Percentiles rank a stretch among this genome's conserved stretches.
Conservation (phyloP, 2,113 vertebrate species). For the Perognathus longimembris region DNA sequence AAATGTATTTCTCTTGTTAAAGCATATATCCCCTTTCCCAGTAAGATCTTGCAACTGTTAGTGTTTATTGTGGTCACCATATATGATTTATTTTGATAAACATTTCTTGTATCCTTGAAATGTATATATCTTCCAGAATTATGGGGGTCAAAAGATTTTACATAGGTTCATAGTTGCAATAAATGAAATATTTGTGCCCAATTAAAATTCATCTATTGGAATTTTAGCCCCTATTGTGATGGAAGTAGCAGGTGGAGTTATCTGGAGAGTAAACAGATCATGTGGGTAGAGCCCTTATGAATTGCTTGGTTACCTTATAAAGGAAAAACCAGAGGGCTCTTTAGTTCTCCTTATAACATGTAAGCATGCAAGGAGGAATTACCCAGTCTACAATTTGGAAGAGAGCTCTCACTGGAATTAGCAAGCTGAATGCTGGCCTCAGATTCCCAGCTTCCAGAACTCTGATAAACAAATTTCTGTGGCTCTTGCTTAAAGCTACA, state of each 20-base stretch:
- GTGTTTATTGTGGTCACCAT: background rate
- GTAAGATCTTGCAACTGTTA: background rate
- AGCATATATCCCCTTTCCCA: no score
- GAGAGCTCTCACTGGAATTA: background rate
- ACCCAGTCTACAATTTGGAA: background rate
- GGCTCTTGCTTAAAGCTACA: background rate
- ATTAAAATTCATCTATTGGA: background rate
- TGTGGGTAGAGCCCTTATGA: background rate
- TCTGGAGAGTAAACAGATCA: background rate
- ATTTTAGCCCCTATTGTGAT: background rate
- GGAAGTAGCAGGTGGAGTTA: background rate
- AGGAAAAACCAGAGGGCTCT: background rate
- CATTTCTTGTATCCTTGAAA: background rate
- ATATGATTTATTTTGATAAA: background rate
- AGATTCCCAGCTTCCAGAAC: background rate
- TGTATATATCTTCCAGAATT: background rate
- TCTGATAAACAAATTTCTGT: background rate
- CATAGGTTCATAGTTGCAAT: background rate
- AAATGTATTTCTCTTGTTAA: no score
- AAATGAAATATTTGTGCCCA: background rate
- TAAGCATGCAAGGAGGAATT: background rate
- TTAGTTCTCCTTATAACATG: background rate
- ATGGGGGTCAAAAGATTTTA: background rate
- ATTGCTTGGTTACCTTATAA: background rate
- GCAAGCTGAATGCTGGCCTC: background rate